These are phyloP conservation scores for Lates japonicus DNA, from an alignment of 2,797 vertebrate species.

Conservation along the genomic window DNA sequence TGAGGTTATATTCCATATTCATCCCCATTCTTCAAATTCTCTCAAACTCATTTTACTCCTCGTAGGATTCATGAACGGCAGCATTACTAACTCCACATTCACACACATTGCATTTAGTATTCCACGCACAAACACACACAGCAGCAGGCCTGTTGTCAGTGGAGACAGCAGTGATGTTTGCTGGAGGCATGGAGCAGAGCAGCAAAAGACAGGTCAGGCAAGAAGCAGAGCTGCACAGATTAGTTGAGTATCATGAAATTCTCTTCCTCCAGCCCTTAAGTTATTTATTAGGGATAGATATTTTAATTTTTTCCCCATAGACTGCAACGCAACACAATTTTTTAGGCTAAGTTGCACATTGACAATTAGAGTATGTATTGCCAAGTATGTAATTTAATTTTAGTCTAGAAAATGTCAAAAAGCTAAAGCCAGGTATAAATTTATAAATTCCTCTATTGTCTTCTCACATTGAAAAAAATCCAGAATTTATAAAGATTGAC, in stretches of 20 bases:
- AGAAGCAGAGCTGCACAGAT: slow-evolving; percentile 33
- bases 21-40: slow-evolving; percentile 5
- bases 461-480: neutral
- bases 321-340: slow-evolving; percentile 2
- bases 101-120: slow-evolving; percentile 58
- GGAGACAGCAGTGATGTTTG: slow-evolving; percentile 49
- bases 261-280: slow-evolving; percentile 2
- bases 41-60: slow-evolving; percentile 26
- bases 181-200: slow-evolving; percentile 38
- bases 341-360: neutral
- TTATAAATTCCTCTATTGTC: neutral
- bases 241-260: slow-evolving; percentile 23
- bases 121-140: slow-evolving; percentile 47
- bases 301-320: neutral
- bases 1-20: neutral
- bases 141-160: slow-evolving; percentile 44
- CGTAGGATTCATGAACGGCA: slow-evolving; percentile 19
- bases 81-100: slow-evolving; percentile 28
- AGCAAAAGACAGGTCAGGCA: slow-evolving; percentile 42
- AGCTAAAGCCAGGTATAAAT: no score
- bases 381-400: neutral
- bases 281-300: slow-evolving; percentile 1
- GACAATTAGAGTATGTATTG: neutral
- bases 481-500: neutral
- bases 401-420: neutral